Percentiles rank a stretch among this genome's conserved stretches.
phyloP scores from a whole-genome alignment of 2,797 vertebrate species.

The Halcyon chelicuti region DNA sequence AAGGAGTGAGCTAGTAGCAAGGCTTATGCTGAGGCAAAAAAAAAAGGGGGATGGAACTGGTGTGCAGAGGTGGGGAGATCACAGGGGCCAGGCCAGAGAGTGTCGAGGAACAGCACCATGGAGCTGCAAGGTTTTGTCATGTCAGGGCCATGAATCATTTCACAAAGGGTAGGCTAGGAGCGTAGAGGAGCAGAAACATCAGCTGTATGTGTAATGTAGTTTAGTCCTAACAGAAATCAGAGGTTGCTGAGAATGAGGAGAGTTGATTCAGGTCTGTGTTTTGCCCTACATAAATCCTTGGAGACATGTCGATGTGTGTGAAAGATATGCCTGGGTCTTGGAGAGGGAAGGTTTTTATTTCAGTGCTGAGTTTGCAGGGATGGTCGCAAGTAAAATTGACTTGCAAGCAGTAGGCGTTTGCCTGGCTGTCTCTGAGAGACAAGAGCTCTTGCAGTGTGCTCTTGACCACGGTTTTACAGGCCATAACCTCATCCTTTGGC shows the following conservation, averaged over 20 bases:
- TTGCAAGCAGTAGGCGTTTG: neutral
- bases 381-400: neutral
- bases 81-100: accelerated
- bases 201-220: neutral
- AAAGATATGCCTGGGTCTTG: neutral
- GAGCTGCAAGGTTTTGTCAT: neutral
- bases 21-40: accelerated
- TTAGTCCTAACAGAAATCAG: neutral
- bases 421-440: neutral
- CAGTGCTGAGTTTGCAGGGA: neutral
- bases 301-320: accelerated
- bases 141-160: neutral
- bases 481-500: neutral
- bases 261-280: neutral
- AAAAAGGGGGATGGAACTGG: neutral
- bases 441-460: neutral
- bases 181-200: neutral
- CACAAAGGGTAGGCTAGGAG: neutral
- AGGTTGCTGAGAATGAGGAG: neutral
- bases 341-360: neutral
- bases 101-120: neutral
- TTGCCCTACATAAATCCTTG: neutral
- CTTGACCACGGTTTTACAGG: neutral
- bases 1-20: neutral
- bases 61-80: accelerated